Evolutionary conservation across 2,113 vertebrate species (phyloP).

Genomic region (Notechis scutatus): DNA sequence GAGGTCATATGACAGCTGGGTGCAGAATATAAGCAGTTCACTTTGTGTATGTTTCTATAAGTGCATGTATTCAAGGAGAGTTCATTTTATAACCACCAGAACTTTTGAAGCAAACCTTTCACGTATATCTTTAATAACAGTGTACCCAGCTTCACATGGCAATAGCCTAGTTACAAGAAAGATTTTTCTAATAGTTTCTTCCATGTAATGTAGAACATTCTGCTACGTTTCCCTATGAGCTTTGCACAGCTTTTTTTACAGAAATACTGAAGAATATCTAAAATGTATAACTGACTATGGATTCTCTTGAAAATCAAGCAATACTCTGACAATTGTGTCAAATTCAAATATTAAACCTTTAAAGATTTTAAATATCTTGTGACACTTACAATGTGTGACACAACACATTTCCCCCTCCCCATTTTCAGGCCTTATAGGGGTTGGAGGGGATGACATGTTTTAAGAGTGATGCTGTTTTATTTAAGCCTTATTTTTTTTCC

Average conservation of each 20-base stretch:
- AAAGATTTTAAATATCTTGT: not conserved
- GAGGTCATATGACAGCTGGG: not conserved
- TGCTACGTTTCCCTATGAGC: constrained; percentile 2
- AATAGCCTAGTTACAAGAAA: not conserved
- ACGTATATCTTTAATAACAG: not conserved
- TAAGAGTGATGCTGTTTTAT: not conserved
- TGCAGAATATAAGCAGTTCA: constrained; percentile 5
- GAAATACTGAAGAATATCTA: constrained; percentile 5
- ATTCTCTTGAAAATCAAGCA: constrained; percentile 27
- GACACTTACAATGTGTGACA: not conserved
- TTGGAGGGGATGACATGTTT: not conserved
- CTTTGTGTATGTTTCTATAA: not conserved
- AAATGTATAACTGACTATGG: constrained; percentile 27
- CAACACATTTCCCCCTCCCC: constrained; percentile 22
- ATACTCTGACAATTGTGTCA: constrained; percentile 26
- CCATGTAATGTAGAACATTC: not conserved
- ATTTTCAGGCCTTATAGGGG: not conserved
- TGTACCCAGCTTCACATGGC: constrained; percentile 1
- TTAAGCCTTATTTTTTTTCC: rapidly evolving
- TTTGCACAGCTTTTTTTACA: not conserved
- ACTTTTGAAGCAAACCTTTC: constrained; percentile 2
- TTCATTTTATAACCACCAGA: constrained; percentile 32
- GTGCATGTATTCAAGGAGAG: not conserved
- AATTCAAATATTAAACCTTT: constrained; percentile 10
- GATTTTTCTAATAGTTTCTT: not conserved